A percentile compares a stretch with the other conserved stretches of the same genome.
Evolutionary conservation across 2,797 vertebrate species (phyloP).

Genomic region (Simalia tracyae): DNA sequence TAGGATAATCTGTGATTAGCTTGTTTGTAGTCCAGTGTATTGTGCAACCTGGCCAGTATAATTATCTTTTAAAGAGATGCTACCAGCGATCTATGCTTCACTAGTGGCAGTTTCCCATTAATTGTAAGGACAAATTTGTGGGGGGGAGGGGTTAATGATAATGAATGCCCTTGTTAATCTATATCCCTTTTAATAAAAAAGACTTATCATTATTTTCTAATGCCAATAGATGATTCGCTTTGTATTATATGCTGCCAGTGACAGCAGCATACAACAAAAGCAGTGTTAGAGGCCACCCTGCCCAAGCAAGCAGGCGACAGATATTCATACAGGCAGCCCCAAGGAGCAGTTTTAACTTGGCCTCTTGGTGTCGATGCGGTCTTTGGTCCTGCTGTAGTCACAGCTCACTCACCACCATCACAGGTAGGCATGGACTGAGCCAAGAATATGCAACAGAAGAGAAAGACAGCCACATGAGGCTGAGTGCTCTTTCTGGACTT

Average conservation of each 20-base stretch:
- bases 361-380: neutral
- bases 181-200: conserved; percentile 27
- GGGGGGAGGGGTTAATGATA: neutral
- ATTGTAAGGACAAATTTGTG: accelerated
- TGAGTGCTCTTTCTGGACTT: too few relatives aligned
- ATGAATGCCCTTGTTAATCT: neutral
- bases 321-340: neutral
- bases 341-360: conserved; percentile 21
- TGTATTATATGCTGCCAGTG: conserved; percentile 11
- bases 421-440: neutral
- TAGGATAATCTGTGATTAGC: neutral
- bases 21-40: too few relatives aligned
- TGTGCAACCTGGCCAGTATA: neutral
- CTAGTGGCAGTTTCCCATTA: neutral
- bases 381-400: neutral
- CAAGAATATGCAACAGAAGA: neutral
- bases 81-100: neutral
- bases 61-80: neutral
- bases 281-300: neutral
- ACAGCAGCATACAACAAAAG: neutral
- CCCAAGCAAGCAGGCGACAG: conserved; percentile 19
- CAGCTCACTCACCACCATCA: neutral
- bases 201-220: neutral
- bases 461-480: neutral
- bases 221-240: conserved; percentile 5